phyloP scores from a whole-genome alignment of 1,140 invertebrate species.

The Hirudo medicinalis region DNA sequence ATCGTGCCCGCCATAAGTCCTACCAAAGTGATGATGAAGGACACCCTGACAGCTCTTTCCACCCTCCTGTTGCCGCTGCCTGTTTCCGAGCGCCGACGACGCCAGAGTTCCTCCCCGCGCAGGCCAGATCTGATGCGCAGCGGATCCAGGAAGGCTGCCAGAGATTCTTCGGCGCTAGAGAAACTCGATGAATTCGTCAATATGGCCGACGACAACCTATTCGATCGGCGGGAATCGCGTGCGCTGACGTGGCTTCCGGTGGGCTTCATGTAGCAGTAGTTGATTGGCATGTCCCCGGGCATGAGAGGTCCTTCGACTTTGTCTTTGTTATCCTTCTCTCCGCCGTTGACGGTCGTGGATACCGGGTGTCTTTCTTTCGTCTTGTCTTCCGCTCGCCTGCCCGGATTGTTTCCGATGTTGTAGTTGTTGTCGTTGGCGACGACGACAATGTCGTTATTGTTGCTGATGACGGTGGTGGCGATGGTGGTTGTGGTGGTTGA shows the following conservation, averaged over 20 bases:
- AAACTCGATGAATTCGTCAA: background rate
- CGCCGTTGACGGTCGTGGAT: too few species aligned
- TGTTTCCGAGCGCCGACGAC: background rate
- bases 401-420: too few species aligned
- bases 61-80: background rate
- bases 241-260: constrained; percentile 1
- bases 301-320: background rate
- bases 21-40: constrained; percentile 17
- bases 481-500: too few species aligned
- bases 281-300: background rate
- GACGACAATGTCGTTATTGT: too few species aligned
- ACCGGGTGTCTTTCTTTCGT: too few species aligned
- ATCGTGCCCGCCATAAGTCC: constrained; percentile 18
- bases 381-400: too few species aligned
- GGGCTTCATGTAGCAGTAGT: constrained; percentile 3
- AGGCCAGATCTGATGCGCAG: background rate
- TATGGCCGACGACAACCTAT: background rate
- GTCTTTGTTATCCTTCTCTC: background rate
- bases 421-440: too few species aligned
- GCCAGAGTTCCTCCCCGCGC: background rate
- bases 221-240: background rate
- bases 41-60: constrained; percentile 11
- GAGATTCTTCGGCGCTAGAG: background rate
- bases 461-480: too few species aligned
- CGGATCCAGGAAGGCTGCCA: background rate